Base-by-base conservation (phyloP, 2,113 vertebrate genomes). In the Grammomys surdaster region DNA sequence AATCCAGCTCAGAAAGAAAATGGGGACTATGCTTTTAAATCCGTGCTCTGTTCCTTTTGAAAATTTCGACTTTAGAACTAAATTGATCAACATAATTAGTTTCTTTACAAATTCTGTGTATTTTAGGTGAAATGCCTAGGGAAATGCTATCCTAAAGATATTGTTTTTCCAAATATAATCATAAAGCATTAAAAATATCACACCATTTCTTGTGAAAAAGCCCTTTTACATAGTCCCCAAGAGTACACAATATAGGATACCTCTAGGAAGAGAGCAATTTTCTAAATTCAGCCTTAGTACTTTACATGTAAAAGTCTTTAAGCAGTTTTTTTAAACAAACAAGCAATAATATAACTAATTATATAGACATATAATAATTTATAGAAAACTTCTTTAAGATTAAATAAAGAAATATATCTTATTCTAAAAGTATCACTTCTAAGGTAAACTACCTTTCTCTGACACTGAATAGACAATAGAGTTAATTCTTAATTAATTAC, bases 381-480 rank as follows among this genome's bases (percentile, higher is more conserved):
- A 90, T 40, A 72, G 36, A 86, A 92, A 93, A 65, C 13, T 26
- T 82, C 20, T 90, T 40, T 90, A 40, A 81, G 56, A 90, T 36
- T 77, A 26, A 17, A 46, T 46, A 40, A 87, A 97, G 70, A 95
- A 77, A 43, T 89, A 91, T 40, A 1, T 0, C 88, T 67, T 93
- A 92, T 72, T 80, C 86, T 91, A 94, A 97, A 97, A 86, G 89
- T 90, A 81, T 54, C 86, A 95, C 81, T 40, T 51, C 87, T 96
- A 88, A 51, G 36, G 31, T 65, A 88, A 90, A 90, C 93, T 97
- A 91, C 92, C 54, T 88, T 96, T 43, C 31, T 58, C 84, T 96
- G 60, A 90, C 60, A 22, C 81, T 36, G 80, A 36, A 72, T 36
- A 95, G 12, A 75, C 90, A 97, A 92, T 73, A 20, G 20, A 54